These are phyloP conservation scores for Caenorhabditis sulstoni DNA, from an alignment of 2,888 invertebrate genomes.

Conservation along the genomic window DNA sequence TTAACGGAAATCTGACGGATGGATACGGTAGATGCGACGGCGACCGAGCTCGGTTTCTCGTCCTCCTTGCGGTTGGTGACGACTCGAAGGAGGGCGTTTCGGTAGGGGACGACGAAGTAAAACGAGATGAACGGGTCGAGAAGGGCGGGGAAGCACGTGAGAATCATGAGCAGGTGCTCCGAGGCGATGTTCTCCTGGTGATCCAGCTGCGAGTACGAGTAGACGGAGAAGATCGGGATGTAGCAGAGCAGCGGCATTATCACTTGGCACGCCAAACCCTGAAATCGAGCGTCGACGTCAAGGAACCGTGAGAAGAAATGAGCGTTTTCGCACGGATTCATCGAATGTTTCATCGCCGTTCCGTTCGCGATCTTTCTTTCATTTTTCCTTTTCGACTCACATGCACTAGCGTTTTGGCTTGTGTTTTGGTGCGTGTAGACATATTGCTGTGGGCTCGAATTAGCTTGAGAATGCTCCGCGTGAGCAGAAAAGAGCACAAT, in stretches of 20 bases:
- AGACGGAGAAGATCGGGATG: conserved; percentile 49
- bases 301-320: conserved; percentile 12
- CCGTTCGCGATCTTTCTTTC: not conserved
- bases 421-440: conserved; percentile 54
- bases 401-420: conserved; percentile 52
- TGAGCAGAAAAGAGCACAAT: conserved; percentile 31
- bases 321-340: conserved; percentile 5
- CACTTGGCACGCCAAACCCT: conserved; percentile 56
- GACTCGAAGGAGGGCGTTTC: conserved; percentile 39
- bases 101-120: conserved; percentile 52
- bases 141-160: conserved; percentile 45
- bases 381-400: conserved; percentile 31
- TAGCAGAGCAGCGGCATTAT: conserved; percentile 52
- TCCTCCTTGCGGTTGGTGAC: conserved; percentile 31
- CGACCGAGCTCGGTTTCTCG: conserved; percentile 36
- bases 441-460: conserved; percentile 51
- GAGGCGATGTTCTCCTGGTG: conserved; percentile 40
- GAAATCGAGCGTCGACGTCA: not conserved
- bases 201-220: conserved; percentile 42
- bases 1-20: conserved; percentile 29
- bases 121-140: conserved; percentile 51
- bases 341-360: not conserved
- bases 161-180: conserved; percentile 48
- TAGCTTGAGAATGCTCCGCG: conserved; percentile 48
- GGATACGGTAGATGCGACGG: conserved; percentile 41